These are phyloP conservation scores for Porphyrio hochstetteri DNA, from an alignment of 2,113 vertebrate genomes.

Conservation along the genomic window DNA sequence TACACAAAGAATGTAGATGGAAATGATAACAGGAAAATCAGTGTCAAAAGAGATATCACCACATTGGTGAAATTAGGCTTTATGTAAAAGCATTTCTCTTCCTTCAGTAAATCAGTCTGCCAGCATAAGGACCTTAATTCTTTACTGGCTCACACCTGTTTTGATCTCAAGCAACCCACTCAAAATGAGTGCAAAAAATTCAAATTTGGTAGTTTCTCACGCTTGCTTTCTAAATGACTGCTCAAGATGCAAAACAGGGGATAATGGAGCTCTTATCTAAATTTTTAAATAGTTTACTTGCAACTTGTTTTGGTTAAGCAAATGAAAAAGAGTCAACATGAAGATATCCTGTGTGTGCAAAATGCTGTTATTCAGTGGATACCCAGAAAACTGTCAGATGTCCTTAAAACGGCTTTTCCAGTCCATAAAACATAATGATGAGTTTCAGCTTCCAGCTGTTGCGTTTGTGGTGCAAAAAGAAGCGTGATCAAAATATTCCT, in stretches of 20 bases:
- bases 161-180: background rate
- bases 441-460: slow-evolving; percentile 13
- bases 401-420: background rate
- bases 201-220: background rate
- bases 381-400: background rate
- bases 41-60: background rate
- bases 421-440: background rate
- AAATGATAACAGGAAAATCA: background rate
- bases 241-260: slow-evolving; percentile 5
- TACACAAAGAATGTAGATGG: background rate
- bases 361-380: background rate
- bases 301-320: background rate
- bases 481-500: slow-evolving; percentile 1
- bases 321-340: background rate
- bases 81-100: background rate
- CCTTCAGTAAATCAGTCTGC: background rate
- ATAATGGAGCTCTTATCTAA: background rate
- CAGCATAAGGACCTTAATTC: background rate
- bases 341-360: background rate
- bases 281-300: slow-evolving; percentile 23
- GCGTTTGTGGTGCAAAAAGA: background rate
- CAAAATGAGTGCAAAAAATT: background rate
- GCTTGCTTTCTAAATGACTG: slow-evolving; percentile 35
- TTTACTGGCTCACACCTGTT: background rate
- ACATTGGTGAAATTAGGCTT: background rate